Evolutionary conservation across 2,888 invertebrate species (phyloP).

Genomic region (Yponomeuta evonymella): DNA sequence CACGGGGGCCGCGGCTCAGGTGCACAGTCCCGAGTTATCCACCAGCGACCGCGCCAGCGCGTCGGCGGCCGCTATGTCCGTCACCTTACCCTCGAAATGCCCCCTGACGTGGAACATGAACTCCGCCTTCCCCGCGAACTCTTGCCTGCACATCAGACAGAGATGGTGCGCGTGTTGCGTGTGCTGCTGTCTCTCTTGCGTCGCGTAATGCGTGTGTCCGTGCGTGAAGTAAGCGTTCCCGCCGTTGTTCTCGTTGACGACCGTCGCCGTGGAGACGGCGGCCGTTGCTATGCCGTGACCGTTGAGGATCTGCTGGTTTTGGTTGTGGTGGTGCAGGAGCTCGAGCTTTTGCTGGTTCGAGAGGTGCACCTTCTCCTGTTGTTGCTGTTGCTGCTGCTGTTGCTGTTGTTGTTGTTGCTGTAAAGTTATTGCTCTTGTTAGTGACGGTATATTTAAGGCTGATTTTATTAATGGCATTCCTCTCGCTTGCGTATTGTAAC

Average conservation of each 20-base stretch:
- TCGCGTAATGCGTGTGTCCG: slow-evolving; percentile 66
- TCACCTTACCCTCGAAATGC: slow-evolving; percentile 78
- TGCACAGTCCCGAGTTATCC: slow-evolving; percentile 73
- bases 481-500: too few species aligned
- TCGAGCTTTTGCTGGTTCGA: slow-evolving; percentile 69
- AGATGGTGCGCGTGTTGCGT: slow-evolving; percentile 64
- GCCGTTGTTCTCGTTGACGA: slow-evolving; percentile 56
- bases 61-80: slow-evolving; percentile 70
- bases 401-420: slow-evolving; percentile 44
- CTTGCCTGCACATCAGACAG: slow-evolving; percentile 80
- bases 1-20: slow-evolving; percentile 67
- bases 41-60: slow-evolving; percentile 69
- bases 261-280: slow-evolving; percentile 63
- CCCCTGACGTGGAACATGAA: slow-evolving; percentile 82
- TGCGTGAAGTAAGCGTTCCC: slow-evolving; percentile 64
- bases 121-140: slow-evolving; percentile 80
- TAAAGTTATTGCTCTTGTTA: slow-evolving; percentile 32
- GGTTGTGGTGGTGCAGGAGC: slow-evolving; percentile 66
- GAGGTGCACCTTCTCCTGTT: slow-evolving; percentile 69
- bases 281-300: slow-evolving; percentile 64
- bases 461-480: too few species aligned
- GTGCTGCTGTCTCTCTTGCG: slow-evolving; percentile 63
- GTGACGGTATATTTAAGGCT: background rate
- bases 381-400: slow-evolving; percentile 39
- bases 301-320: slow-evolving; percentile 67